A percentile compares a stretch with the other conserved stretches of the same genome.
phyloP scores from a whole-genome alignment of 2,797 vertebrate genomes.

The Telmatherina bonti region DNA sequence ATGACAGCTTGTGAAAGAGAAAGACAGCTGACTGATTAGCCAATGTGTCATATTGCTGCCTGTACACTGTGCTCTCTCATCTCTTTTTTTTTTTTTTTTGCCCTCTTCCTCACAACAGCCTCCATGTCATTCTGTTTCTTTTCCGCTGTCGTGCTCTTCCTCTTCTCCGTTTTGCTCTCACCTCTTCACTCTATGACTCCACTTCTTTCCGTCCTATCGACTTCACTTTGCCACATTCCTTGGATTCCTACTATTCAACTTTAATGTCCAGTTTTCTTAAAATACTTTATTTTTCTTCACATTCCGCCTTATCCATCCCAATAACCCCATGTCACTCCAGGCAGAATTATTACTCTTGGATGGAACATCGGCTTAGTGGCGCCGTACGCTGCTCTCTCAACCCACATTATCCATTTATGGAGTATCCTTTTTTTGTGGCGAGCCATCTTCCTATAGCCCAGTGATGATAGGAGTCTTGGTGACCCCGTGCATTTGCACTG shows the following conservation, averaged over 20 bases:
- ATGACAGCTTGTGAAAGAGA: constrained; percentile 77
- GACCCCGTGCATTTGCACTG: constrained; percentile 78
- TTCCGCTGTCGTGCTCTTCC: constrained; percentile 5
- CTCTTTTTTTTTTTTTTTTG: constrained; percentile 33
- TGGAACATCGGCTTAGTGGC: constrained; percentile 72
- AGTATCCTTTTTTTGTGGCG: constrained; percentile 77
- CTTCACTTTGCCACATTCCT: constrained; percentile 35
- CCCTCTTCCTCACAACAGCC: constrained; percentile 28
- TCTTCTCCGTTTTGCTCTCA: constrained; percentile 7
- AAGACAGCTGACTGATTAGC: constrained; percentile 74
- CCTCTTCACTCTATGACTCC: constrained; percentile 34
- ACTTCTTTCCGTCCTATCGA: constrained; percentile 25
- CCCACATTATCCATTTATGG: constrained; percentile 79
- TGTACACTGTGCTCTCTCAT: constrained; percentile 42
- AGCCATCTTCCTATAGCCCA: constrained; percentile 76
- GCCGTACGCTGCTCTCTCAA: constrained; percentile 71
- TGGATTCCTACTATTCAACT: constrained; percentile 4
- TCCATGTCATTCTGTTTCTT: constrained; percentile 19
- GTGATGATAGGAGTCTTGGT: constrained; percentile 77
- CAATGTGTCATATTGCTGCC: constrained; percentile 61
- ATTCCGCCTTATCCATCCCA: constrained; percentile 68
- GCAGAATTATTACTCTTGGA: constrained; percentile 79
- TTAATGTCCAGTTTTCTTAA: constrained; percentile 58
- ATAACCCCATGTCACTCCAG: constrained; percentile 71
- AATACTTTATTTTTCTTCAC: constrained; percentile 62